Percentiles rank a stretch among this genome's conserved stretches.
phyloP scores from a whole-genome alignment of 1,140 invertebrate genomes.

The Brachionus calyciflorus region DNA sequence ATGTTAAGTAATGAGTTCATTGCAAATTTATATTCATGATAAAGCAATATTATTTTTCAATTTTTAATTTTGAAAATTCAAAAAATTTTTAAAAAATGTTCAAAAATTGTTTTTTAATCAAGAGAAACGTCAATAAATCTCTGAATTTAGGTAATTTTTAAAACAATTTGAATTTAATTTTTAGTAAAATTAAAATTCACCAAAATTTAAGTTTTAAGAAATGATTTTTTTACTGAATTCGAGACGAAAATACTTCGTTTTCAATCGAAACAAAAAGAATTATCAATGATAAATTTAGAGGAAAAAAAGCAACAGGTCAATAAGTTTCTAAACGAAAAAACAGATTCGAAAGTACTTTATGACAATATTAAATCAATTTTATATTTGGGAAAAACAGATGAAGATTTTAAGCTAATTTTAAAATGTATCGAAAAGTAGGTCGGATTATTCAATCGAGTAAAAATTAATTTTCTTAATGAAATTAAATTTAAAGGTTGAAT shows the following conservation, averaged over 20 bases:
- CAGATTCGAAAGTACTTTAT: neutral
- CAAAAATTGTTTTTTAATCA: neutral
- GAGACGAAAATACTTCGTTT: neutral
- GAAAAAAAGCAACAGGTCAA: neutral
- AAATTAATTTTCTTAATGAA: no score
- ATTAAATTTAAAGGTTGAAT: neutral
- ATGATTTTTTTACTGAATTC: neutral
- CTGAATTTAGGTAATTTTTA: neutral
- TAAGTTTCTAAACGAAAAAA: neutral
- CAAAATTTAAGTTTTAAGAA: neutral
- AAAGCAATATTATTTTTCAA: no score
- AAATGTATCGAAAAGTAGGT: neutral
- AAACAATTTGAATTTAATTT: neutral
- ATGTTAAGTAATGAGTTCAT: no score
- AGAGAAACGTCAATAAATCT: neutral
- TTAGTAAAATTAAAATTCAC: no score
- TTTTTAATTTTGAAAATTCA: no score
- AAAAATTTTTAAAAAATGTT: slow-evolving; percentile 8
- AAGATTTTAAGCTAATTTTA: neutral
- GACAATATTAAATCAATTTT: neutral
- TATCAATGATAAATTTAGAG: neutral
- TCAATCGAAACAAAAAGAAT: neutral
- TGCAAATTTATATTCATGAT: slow-evolving; percentile 29
- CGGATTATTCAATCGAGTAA: no score
- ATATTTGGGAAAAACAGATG: neutral